Evolutionary conservation across 2,888 invertebrate species (phyloP).

Genomic region (Ecliptopera silaceata): DNA sequence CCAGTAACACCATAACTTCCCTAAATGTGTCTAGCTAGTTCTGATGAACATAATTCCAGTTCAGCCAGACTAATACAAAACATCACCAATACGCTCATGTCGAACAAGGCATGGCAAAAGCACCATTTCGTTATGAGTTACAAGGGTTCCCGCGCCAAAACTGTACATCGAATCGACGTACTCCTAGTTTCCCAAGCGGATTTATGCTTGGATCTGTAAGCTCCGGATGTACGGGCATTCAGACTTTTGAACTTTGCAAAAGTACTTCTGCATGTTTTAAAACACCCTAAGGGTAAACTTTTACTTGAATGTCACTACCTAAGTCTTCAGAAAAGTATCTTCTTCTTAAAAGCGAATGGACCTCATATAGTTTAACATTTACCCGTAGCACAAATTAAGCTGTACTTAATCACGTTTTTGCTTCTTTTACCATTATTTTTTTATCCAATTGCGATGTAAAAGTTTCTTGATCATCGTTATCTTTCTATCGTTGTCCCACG

Average conservation of each 20-base stretch:
- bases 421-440: too few species aligned
- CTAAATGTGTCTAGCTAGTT: conserved; percentile 7
- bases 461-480: too few species aligned
- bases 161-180: conserved; percentile 59
- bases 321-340: too few species aligned
- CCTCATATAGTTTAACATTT: too few species aligned
- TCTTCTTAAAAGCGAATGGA: too few species aligned
- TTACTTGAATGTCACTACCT: too few species aligned
- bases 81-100: conserved; percentile 41
- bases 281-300: too few species aligned
- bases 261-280: too few species aligned
- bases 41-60: conserved; percentile 21
- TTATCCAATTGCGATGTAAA: too few species aligned
- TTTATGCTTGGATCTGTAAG: conserved; percentile 65
- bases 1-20: not conserved
- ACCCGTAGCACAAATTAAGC: too few species aligned
- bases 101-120: conserved; percentile 43
- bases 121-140: conserved; percentile 60
- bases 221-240: conserved; percentile 48
- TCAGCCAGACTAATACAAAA: conserved; percentile 31
- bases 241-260: conserved; percentile 32
- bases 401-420: too few species aligned
- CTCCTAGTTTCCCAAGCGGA: conserved; percentile 66
- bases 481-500: too few species aligned
- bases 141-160: conserved; percentile 64